These are phyloP conservation scores for Pseudanteris insignis DNA, from an alignment of 2,888 invertebrate species.

Conservation along the genomic window DNA sequence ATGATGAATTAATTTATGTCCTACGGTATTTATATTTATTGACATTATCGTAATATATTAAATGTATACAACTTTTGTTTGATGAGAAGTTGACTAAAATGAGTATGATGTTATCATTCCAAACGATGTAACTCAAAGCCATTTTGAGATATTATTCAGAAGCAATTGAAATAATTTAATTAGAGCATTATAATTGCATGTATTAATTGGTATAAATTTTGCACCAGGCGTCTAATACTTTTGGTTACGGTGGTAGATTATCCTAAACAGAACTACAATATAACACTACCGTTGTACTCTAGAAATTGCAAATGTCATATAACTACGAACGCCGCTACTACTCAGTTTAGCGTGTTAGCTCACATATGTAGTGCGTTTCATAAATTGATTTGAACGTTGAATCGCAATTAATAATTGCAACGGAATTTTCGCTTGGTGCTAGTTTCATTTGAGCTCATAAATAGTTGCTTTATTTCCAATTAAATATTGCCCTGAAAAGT, in stretches of 20 bases:
- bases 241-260: constrained; percentile 19
- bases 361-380: constrained; percentile 11
- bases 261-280: constrained; percentile 27
- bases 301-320: constrained; percentile 29
- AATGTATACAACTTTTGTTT: background rate
- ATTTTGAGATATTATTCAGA: no score
- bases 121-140: no score
- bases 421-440: background rate
- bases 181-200: constrained; percentile 12
- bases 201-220: constrained; percentile 11
- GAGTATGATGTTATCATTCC: no score
- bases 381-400: constrained; percentile 10
- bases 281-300: constrained; percentile 25
- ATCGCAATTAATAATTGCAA: constrained; percentile 1
- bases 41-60: background rate
- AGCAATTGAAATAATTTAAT: no score
- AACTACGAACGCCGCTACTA: constrained; percentile 7
- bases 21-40: no score
- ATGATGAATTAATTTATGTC: no score
- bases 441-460: no score
- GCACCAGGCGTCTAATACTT: constrained; percentile 13
- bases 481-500: no score
- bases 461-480: no score
- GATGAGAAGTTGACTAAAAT: background rate
- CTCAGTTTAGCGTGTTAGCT: constrained; percentile 20